Conservation (phyloP, 1,140 invertebrate genomes). For the Dendrolimus punctatus region DNA sequence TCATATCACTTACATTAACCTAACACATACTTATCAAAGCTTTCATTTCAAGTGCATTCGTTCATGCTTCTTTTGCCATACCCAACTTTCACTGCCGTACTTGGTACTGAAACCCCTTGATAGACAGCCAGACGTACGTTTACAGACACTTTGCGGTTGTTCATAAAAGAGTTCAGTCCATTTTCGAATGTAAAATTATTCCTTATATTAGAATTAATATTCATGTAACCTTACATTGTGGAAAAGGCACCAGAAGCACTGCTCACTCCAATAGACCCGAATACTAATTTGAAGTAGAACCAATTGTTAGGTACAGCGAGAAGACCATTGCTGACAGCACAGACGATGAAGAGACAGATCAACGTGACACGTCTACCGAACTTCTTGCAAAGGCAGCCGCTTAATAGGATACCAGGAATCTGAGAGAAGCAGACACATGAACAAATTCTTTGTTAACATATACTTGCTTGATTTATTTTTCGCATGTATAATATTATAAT, state of each 20-base stretch:
- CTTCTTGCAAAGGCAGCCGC: conserved; percentile 8
- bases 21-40: no score
- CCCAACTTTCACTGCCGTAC: no score
- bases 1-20: no score
- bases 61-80: no score
- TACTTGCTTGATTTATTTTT: no score
- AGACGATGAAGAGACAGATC: conserved; percentile 12
- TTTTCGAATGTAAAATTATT: background rate
- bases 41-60: no score
- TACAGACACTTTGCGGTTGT: no score
- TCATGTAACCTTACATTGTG: conserved; percentile 14
- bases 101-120: no score
- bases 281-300: conserved; percentile 16
- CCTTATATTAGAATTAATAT: background rate
- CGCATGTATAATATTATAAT: no score
- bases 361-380: conserved; percentile 13
- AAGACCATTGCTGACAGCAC: conserved; percentile 15
- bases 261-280: conserved; percentile 12
- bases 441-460: no score
- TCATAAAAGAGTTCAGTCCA: no score
- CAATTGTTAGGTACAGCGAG: conserved; percentile 20
- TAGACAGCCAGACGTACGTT: no score
- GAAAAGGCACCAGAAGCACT: conserved; percentile 15
- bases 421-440: conserved; percentile 29
- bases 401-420: conserved; percentile 70